phyloP scores from a whole-genome alignment of 2,797 vertebrate genomes.

The Danionella dracula region DNA sequence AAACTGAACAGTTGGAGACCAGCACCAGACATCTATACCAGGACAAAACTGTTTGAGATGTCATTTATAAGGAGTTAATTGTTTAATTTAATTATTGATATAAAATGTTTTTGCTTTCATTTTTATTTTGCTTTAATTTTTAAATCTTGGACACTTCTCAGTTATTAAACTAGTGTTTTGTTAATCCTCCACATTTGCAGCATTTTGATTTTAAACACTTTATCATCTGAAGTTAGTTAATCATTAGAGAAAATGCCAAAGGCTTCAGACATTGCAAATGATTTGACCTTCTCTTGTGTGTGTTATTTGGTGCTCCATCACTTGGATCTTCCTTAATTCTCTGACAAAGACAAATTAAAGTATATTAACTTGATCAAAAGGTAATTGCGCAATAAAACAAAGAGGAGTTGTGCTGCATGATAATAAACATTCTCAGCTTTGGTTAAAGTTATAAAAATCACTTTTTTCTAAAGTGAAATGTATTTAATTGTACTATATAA shows the following conservation, averaged over 20 bases:
- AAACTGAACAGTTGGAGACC: slow-evolving; percentile 40
- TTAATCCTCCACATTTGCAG: not conserved
- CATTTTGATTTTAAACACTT: not conserved
- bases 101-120: not conserved
- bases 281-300: not conserved
- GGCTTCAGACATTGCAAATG: not conserved
- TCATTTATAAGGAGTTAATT: not conserved
- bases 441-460: too few relatives aligned
- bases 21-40: slow-evolving; percentile 10
- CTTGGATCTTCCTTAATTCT: slow-evolving; percentile 19
- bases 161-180: not conserved
- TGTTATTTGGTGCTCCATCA: not conserved
- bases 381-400: not conserved
- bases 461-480: too few relatives aligned
- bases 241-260: not conserved
- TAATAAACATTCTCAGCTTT: too few relatives aligned
- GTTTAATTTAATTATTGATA: too few relatives aligned
- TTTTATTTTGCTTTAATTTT: too few relatives aligned
- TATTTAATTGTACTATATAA: too few relatives aligned
- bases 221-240: not conserved
- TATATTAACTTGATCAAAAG: not conserved
- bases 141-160: not conserved
- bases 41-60: not conserved
- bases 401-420: not conserved
- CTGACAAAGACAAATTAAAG: slow-evolving; percentile 3